Evolutionary conservation across 2,113 vertebrate genomes (phyloP), one percentile per base, ranked within the genome.

Genomic region (Nannospalax galili): DNA sequence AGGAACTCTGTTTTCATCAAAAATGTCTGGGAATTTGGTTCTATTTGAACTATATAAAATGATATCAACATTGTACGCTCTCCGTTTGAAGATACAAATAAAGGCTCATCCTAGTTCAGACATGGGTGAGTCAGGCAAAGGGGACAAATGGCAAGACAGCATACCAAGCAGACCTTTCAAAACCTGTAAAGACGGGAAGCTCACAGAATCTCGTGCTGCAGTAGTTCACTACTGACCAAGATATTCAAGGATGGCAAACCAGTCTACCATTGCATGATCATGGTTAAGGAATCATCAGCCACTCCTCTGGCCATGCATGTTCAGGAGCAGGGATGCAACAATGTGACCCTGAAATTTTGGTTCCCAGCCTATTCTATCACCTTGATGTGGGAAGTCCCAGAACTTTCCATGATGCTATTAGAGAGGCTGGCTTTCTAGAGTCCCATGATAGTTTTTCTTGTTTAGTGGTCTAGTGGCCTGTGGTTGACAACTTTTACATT

Each of bases 1-100:
- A 94, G 90, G 62, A 91, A 8, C 77, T 87, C 26, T 89, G 60
- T 96, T 96, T 97, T 96, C 84, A 93, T 95, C 4, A 94, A 73
- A 94, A 97, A 79, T 58, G n/a, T 84, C 42, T 94, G 30, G 32
- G 91, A 95, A 92, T 92, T 91, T 79, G 30, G 19, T 96, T 96
- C 70, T 45, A 30, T 86, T 91, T 90, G 89, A 95, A 93, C 70
- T 93, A 84, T 69, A 12, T 84, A 90, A 95, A 96, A 93, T 81
- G 22, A 35, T 75, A 42, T 93, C 75, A 88, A 94, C 77, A 15
- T 84, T 96, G 80, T 77, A 26, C 40, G 90, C 20, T 92, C 95
- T 80, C n/a, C 89, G 75, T 8, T 96, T 90, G 14, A 48, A 93
- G 84, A 75, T 22, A 67, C 40, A 58, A 77, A 91, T 16, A 84